Evolutionary conservation across 2,797 vertebrate genomes (phyloP), one percentile per base, ranked within the genome.

Genomic region (Salarias fasciatus): DNA sequence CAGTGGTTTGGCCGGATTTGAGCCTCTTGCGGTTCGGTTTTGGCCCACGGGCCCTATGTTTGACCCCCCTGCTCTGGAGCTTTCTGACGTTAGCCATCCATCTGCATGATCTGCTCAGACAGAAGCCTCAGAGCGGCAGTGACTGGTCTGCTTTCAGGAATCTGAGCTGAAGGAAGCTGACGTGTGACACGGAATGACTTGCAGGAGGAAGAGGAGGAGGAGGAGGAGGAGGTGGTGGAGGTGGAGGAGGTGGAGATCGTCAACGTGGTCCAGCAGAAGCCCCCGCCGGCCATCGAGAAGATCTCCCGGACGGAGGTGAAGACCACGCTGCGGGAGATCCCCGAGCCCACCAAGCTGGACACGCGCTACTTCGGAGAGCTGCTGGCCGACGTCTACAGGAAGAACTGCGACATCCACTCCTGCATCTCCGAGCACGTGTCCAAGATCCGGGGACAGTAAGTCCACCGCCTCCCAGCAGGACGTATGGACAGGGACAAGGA

Each of bases 341-440:
- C 74, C 0, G 75, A 72, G 6, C 35, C 75, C 1, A 71, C 87
- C 0, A 95, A 96, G 83, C 56, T 98, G 86, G 97, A 99, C 84
- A 95, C 94, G 0, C 94, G 95, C 9, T 98, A 93, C 89, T 99
- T 98, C 0, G 97, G 97, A 0, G 97, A 97, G 80, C 93, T 99
- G 62, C 93, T 99, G 56, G 97, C 97, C 0, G 97, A 98, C 6
- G 91, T 99, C 72, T 94, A 93, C 90, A 93, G 94, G 82, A 99
- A 97, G 89, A 98, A 94, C 92, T 90, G 62, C 0, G 95, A 98
- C 85, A 91, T 99, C 69, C 88, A 97, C 91, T 88, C 85, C 65
- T 97, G 93, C 79, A 89, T 99, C 74, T 87, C 93, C 0, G 93
- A 97, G 55, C 95, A 98, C 5, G 94, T 97, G 81, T 87, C 94